Base-by-base conservation (phyloP, 1,140 invertebrate genomes). In the Drosophila busckii region DNA sequence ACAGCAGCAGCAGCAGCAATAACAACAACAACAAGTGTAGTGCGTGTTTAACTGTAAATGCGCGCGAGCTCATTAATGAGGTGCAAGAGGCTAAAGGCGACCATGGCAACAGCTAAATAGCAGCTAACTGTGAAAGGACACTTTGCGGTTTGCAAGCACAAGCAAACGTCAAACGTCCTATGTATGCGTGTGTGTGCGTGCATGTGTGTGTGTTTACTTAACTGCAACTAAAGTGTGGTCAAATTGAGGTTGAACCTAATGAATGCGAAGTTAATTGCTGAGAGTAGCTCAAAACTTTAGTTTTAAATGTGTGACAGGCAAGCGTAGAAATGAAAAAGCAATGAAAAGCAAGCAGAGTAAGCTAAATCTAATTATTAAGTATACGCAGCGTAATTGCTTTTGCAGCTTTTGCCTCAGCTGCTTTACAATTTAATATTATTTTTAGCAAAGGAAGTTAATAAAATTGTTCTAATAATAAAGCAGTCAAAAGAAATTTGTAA, bases 211-310 rank as follows among this genome's bases (percentile, higher is more conserved):
- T 25, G 6, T 31, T 35, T 35, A 48, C 38, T 52, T 59, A 40
- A 45, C 38, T 60, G 32, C 25, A 60, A 31, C 44, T 45, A 13
- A 54, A 60, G 52, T 49, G 50, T 48, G 52, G 59, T 62, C 44
- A 44, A 49, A 62, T 62, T 49, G 53, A 62, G 52, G 50, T 56
- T 49, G 44, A 35, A 28, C 44, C 50, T 56, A 56, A 63, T 56
- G 45, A 63, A 49, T 54, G 49, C 13, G 3, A 9, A 44, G 34
- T 40, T 59, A 59, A 59, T 59, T 59, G 55, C n/a, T n/a, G n/a
- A n/a, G n/a, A n/a, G n/a, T n/a, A n/a, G n/a, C n/a, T n/a, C n/a
- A n/a, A n/a, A n/a, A n/a, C n/a, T n/a, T n/a, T n/a, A n/a, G n/a
- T n/a, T n/a, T n/a, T n/a, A n/a, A n/a, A n/a, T n/a, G n/a, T n/a